These are phyloP conservation scores for Lasioglossum morio DNA, from an alignment of 2,888 invertebrate genomes.

Conservation along the genomic window DNA sequence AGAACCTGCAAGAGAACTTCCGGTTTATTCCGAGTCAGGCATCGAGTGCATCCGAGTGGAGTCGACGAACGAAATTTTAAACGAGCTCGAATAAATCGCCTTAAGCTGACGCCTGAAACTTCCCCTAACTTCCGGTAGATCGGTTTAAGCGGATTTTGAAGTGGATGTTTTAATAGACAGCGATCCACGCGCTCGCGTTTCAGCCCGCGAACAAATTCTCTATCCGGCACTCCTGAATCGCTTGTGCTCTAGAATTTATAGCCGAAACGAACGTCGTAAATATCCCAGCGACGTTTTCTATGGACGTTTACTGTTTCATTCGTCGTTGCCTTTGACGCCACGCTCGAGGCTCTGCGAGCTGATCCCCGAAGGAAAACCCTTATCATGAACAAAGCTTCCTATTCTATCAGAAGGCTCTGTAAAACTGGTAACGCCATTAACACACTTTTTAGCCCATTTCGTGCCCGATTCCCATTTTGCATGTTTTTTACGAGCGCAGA, in stretches of 20 bases:
- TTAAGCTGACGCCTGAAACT: conserved; percentile 45
- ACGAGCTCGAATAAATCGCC: conserved; percentile 49
- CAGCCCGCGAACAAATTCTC: conserved; percentile 41
- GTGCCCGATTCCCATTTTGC: background rate
- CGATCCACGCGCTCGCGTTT: conserved; percentile 27
- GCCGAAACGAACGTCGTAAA: conserved; percentile 17
- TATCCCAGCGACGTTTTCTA: conserved; percentile 11
- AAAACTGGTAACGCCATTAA: conserved; percentile 2
- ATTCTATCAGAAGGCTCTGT: background rate
- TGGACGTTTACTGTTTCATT: conserved; percentile 24
- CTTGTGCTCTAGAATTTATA: conserved; percentile 38
- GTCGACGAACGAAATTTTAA: conserved; percentile 51
- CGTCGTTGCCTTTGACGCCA: conserved; percentile 25
- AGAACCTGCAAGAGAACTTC: conserved; percentile 6
- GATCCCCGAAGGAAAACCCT: conserved; percentile 9
- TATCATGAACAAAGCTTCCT: background rate
- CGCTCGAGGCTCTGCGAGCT: background rate
- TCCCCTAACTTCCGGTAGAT: conserved; percentile 47
- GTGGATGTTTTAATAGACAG: conserved; percentile 52
- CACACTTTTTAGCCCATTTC: conserved; percentile 1
- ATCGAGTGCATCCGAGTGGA: background rate
- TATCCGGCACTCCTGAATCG: conserved; percentile 19
- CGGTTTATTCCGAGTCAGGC: conserved; percentile 18
- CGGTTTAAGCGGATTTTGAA: conserved; percentile 55
- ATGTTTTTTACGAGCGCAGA: background rate